Conservation (phyloP, 2,113 vertebrate genomes). For the Osmerus eperlanus region DNA sequence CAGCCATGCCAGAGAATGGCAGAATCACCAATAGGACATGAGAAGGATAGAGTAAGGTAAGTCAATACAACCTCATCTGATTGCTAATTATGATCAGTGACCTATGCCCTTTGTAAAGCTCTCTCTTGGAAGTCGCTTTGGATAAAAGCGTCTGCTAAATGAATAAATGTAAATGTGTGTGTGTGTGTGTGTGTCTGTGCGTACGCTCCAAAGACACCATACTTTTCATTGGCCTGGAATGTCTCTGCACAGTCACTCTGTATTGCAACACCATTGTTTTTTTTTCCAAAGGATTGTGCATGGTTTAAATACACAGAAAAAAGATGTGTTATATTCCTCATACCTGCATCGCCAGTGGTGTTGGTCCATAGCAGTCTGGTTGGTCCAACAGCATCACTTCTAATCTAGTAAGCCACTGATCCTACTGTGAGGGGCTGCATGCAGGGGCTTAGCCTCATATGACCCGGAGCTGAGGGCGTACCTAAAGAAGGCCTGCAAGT, state of each 20-base stretch:
- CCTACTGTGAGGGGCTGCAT: constrained; percentile 55
- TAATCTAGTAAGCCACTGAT: constrained; percentile 74
- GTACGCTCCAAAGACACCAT: too few species aligned
- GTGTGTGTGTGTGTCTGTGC: neutral
- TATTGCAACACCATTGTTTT: too few species aligned
- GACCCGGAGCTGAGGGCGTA: constrained; percentile 33
- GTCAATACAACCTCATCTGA: neutral
- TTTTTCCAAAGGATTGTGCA: too few species aligned
- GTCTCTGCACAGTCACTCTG: too few species aligned
- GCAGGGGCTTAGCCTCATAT: constrained; percentile 69
- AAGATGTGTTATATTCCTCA: constrained; percentile 10
- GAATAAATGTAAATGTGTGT: too few species aligned
- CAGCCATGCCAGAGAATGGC: constrained; percentile 27
- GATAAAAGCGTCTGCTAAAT: too few species aligned
- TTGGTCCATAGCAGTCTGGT: constrained; percentile 36
- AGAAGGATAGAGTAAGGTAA: constrained; percentile 41
- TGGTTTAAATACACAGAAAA: too few species aligned
- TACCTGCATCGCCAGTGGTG: constrained; percentile 30
- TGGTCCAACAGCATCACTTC: constrained; percentile 65
- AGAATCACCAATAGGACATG: constrained; percentile 11
- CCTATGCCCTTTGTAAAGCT: too few species aligned
- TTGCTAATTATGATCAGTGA: too few species aligned
- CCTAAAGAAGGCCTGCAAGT: constrained; percentile 28
- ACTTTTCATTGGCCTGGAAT: too few species aligned
- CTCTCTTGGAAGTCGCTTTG: too few species aligned